Conservation (phyloP, 2,797 vertebrate species). For the Pangasius djambal region DNA sequence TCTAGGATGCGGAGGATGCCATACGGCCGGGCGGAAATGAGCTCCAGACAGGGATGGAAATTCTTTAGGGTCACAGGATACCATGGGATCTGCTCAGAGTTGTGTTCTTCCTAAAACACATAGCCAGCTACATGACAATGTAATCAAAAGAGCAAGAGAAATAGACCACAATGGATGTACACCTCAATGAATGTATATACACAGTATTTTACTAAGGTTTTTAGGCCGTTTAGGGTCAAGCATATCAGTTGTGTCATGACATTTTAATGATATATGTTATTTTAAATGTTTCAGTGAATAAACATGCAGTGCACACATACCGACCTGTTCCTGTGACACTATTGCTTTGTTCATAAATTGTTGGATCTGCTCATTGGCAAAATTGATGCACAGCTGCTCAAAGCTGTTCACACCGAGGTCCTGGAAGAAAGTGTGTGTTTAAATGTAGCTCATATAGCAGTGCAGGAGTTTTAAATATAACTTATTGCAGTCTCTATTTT, state of each 20-base stretch:
- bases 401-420: constrained; percentile 90
- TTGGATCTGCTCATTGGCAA: constrained; percentile 88
- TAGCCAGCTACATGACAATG: not conserved
- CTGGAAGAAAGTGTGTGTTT: constrained; percentile 65
- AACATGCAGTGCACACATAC: constrained; percentile 19
- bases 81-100: constrained; percentile 82
- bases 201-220: not conserved
- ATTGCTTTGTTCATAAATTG: constrained; percentile 81
- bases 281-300: constrained; percentile 1
- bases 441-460: not conserved
- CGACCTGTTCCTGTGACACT: constrained; percentile 88
- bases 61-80: constrained; percentile 72
- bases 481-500: not conserved
- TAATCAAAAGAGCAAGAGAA: not conserved
- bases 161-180: not conserved
- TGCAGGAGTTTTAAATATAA: constrained; percentile 19
- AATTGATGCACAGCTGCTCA: constrained; percentile 93
- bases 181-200: not conserved
- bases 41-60: constrained; percentile 80
- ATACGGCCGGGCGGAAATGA: constrained; percentile 83
- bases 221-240: not conserved
- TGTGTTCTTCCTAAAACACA: constrained; percentile 83
- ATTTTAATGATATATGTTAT: not conserved
- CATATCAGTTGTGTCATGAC: not conserved
- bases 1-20: constrained; percentile 88